Evolutionary conservation across 2,113 vertebrate genomes (phyloP), one percentile per base, ranked within the genome.

Genomic region (Tautogolabrus adspersus): DNA sequence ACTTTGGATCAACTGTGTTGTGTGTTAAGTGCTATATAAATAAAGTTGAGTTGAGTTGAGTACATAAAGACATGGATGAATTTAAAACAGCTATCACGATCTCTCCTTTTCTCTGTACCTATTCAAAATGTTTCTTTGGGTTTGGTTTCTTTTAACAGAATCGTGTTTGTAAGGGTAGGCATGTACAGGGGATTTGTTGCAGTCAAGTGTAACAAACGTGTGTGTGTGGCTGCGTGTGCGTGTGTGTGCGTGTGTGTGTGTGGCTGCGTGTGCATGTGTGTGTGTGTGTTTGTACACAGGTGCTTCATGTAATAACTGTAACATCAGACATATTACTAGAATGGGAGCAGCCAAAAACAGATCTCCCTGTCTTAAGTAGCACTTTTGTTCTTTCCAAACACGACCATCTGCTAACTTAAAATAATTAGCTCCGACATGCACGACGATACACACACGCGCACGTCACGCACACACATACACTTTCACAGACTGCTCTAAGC

Each of bases 391-490:
- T 58, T 34, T 68, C 72, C 75, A 68, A 47, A 23, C 13, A 30
- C 58, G 22, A 37, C 61, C 19, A 66, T 58, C 62, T 77, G 64
- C 49, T 61, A 52, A 51, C 62, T 74, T 77, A 70, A 72, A 76
- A 83, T 65, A n/a, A 74, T 77, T 54, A 68, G 34, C n/a, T 42
- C 60, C 46, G 22, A 73, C 8, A 5, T 7, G 9, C 66, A 47
- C 30, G 19, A 22, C 15, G 0, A 16, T 46, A 55, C 47, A 61
- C 22, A 49, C 13, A 72, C 5, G 23, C 59, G 21, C 12, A 55
- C 30, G 30, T 3, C 21, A 64, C 51, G 59, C 21, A 44, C 23
- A 46, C 54, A 34, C 30, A 73, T 47, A 60, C 13, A 51, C 46
- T 54, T 12, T 60, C 49, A 58, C 67, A 68, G 10, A 59, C 42